phyloP scores from a whole-genome alignment of 2,113 vertebrate genomes.

The Leptosomus discolor region DNA sequence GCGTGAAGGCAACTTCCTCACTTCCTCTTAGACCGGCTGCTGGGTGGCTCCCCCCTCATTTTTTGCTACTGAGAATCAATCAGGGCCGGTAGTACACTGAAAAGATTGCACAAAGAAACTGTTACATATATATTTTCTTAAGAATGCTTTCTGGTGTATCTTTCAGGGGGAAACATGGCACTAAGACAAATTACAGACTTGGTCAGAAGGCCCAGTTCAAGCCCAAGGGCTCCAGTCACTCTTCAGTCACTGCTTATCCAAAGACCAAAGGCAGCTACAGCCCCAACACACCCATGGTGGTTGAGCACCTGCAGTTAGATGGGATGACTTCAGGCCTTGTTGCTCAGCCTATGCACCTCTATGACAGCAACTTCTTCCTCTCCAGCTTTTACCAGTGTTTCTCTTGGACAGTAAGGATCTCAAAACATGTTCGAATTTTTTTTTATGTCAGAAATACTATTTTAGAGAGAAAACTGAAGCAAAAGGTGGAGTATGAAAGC shows the following conservation, averaged over 20 bases:
- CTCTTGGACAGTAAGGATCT: neutral
- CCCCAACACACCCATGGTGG: neutral
- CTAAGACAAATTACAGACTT: neutral
- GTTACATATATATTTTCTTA: neutral
- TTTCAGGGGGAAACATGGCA: neutral
- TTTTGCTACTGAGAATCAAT: neutral
- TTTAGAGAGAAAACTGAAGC: neutral
- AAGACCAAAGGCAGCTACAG: neutral
- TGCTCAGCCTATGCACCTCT: neutral
- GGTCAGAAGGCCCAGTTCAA: neutral
- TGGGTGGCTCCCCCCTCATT: neutral
- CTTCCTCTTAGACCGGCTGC: neutral
- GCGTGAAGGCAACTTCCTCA: neutral
- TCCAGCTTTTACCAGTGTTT: neutral
- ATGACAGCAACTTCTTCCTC: neutral
- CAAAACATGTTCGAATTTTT: neutral
- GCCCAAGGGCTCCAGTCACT: neutral
- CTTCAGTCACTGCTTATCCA: neutral
- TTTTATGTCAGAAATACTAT: neutral
- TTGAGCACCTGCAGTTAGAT: neutral
- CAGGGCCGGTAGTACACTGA: neutral
- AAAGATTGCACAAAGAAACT: neutral
- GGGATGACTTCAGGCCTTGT: neutral
- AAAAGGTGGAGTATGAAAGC: neutral
- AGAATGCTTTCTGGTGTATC: neutral